Base-by-base conservation (phyloP, 2,797 vertebrate species). In the Kryptolebias ocellatus region DNA sequence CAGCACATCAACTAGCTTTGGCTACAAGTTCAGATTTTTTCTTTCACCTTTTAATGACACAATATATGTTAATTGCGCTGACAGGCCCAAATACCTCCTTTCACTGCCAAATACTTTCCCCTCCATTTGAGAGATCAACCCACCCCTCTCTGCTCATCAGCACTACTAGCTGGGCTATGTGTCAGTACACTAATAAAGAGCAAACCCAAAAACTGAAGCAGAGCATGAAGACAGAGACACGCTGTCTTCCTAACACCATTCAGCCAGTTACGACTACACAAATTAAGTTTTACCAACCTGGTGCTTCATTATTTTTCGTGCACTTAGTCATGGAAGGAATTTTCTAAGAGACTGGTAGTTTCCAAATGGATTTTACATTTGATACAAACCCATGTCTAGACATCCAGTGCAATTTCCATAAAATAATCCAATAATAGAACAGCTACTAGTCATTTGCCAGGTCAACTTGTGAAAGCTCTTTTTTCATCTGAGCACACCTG, bases 401-500 rank as follows among this genome's bases (percentile, higher is more conserved):
- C 66, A 69, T 66, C 18, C 52, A 31, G 44, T 51, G 44, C 39
- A 34, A 72, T 76, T 63, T 79, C 60, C 63, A 73, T 74, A 27
- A 76, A 76, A 80, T 28, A 67, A 47, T 10, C 57, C 57, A 29
- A 73, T 60, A 72, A 74, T 17, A 69, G 66, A 39, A 1, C 39
- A 73, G 55, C 63, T 34, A 65, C 44, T 18, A 63, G 62, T 64
- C 49, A 72, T 69, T 15, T 64, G 42, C 29, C 17, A 28, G 20
- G 54, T 37, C 52, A 50, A 60, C 47, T 53, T 28, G 17, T 62
- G 74, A 64, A 42, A 54, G 37, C 34, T 53, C 27, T 52, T 31
- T 46, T 28, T 52, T 16, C 55, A 34, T 42, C 10, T 50, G 67
- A 58, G 37, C 53, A 74, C 90, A 90, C 83, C 86, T 90, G 87